These are phyloP conservation scores for Myiotriccus ornatus DNA, from an alignment of 2,797 vertebrate species.

Conservation along the genomic window DNA sequence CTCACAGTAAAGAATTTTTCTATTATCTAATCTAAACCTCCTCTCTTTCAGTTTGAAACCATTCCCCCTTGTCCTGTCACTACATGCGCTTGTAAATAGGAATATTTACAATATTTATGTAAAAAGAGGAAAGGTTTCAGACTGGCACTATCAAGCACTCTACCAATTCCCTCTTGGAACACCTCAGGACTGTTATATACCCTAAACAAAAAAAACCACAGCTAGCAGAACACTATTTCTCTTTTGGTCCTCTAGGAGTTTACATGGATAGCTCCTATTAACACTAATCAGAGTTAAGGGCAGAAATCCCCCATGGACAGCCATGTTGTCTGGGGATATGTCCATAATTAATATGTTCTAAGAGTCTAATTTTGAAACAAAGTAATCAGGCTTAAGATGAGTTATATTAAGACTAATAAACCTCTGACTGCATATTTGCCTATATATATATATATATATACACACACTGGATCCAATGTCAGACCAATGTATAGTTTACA, in stretches of 20 bases:
- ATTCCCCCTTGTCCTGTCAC: not conserved
- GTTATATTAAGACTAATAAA: slow-evolving; percentile 47
- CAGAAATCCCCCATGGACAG: not conserved
- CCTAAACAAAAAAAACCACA: not conserved
- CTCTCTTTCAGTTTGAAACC: not conserved
- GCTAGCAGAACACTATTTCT: not conserved
- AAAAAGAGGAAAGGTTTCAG: not conserved
- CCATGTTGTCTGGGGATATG: not conserved
- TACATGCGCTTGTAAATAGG: not conserved
- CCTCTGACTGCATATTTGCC: slow-evolving; percentile 22
- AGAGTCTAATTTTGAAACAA: slow-evolving; percentile 47
- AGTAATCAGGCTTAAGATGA: slow-evolving; percentile 40
- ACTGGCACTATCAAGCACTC: not conserved
- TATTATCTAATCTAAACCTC: not conserved
- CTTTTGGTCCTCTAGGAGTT: slow-evolving; percentile 2
- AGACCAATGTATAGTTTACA: not conserved
- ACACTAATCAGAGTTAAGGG: slow-evolving; percentile 11
- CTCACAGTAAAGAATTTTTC: not conserved
- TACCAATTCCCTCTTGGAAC: not conserved
- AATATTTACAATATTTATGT: not conserved
- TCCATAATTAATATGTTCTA: slow-evolving; percentile 45
- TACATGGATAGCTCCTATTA: not conserved
- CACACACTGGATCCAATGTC: not conserved
- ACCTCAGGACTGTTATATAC: not conserved
- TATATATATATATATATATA: not conserved